Evolutionary conservation across 2,113 vertebrate genomes (phyloP).

Genomic region (Macroglossus sobrinus): DNA sequence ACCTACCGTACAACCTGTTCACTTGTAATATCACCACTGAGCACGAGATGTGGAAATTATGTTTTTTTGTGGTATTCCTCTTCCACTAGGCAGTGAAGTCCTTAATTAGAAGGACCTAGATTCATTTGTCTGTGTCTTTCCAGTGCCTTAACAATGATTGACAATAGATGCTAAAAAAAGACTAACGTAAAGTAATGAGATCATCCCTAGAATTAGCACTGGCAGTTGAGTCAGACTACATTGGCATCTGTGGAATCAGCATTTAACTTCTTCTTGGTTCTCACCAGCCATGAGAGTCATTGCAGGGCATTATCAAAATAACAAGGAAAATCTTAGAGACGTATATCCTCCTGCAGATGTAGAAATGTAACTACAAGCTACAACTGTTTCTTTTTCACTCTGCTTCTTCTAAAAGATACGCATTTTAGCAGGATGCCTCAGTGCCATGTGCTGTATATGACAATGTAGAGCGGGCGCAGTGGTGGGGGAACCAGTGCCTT

Average conservation of each 20-base stretch:
- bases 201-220: not conserved
- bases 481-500: not conserved
- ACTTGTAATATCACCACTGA: not conserved
- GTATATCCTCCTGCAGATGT: not conserved
- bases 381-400: not conserved
- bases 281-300: not conserved
- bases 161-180: not conserved
- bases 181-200: not conserved
- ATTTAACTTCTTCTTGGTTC: not conserved
- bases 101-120: not conserved
- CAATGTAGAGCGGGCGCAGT: not conserved
- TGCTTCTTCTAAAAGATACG: not conserved
- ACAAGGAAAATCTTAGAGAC: not conserved
- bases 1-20: not conserved
- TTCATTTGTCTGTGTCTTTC: not conserved
- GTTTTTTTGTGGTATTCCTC: not conserved
- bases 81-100: not conserved
- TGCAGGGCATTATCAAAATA: not conserved
- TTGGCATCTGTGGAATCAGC: not conserved
- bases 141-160: not conserved
- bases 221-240: not conserved
- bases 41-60: not conserved
- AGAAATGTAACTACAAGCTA: not conserved
- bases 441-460: not conserved
- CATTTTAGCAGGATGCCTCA: not conserved